These are phyloP conservation scores for Drosophila rubida DNA, from an alignment of 2,888 invertebrate genomes.

Conservation along the genomic window DNA sequence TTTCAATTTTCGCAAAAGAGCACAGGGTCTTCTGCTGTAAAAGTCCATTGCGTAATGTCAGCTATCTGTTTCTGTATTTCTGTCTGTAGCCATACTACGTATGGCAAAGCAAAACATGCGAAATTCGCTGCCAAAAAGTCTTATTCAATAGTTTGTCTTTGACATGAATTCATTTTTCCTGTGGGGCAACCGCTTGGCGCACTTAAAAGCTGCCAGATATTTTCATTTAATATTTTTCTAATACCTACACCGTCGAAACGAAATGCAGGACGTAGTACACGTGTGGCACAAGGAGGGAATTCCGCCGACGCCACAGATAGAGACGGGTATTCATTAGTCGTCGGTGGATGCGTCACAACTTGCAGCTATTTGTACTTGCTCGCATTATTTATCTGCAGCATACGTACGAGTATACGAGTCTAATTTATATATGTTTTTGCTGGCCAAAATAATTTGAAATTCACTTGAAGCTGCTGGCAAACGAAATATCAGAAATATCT, in stretches of 20 bases:
- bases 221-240: slow-evolving; percentile 58
- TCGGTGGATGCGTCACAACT: not conserved
- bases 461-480: slow-evolving; percentile 63
- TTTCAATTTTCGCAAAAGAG: slow-evolving; percentile 21
- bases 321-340: slow-evolving; percentile 30
- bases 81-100: slow-evolving; percentile 1
- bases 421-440: slow-evolving; percentile 34
- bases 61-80: slow-evolving; percentile 34
- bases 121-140: slow-evolving; percentile 74
- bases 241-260: slow-evolving; percentile 8
- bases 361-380: slow-evolving; percentile 26
- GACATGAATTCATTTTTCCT: slow-evolving; percentile 80
- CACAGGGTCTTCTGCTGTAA: slow-evolving; percentile 50
- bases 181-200: slow-evolving; percentile 55
- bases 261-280: not conserved
- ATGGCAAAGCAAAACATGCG: slow-evolving; percentile 40
- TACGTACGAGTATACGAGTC: slow-evolving; percentile 20
- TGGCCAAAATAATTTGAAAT: slow-evolving; percentile 49
- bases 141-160: slow-evolving; percentile 79
- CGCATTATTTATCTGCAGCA: slow-evolving; percentile 22
- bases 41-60: slow-evolving; percentile 65
- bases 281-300: not conserved
- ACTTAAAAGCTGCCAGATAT: slow-evolving; percentile 70
- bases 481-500: slow-evolving; percentile 46
- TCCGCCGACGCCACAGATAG: not conserved